phyloP scores from a whole-genome alignment of 2,113 vertebrate genomes.

The Dendropsophus ebraccatus region DNA sequence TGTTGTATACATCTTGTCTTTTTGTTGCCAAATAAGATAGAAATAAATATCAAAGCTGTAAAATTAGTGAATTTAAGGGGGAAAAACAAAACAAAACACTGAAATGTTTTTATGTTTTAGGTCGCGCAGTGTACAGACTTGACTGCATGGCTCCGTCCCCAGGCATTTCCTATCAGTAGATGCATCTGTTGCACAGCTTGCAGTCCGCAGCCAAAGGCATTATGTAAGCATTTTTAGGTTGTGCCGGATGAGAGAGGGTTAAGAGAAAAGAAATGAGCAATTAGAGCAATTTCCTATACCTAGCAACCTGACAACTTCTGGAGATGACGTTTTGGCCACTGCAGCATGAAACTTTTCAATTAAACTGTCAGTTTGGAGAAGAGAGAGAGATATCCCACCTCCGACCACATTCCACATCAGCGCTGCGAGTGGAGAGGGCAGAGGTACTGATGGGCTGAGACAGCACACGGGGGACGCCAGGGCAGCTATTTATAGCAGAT shows the following conservation, averaged over 20 bases:
- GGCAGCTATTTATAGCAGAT: constrained; percentile 47
- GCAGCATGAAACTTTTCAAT: constrained; percentile 57
- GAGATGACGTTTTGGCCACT: constrained; percentile 47
- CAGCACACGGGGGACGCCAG: constrained; percentile 35
- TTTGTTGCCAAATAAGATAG: background rate
- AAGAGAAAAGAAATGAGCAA: constrained; percentile 26
- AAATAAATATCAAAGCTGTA: background rate
- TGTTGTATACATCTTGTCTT: no score
- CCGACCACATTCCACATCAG: constrained; percentile 37
- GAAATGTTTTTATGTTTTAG: background rate
- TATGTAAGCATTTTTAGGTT: background rate
- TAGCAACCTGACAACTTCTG: constrained; percentile 44
- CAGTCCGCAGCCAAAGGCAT: background rate
- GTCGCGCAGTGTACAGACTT: background rate
- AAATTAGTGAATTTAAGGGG: no score
- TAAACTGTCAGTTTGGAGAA: constrained; percentile 49
- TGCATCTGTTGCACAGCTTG: constrained; percentile 8
- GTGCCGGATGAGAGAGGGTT: background rate
- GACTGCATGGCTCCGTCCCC: background rate
- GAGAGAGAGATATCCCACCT: constrained; percentile 40
- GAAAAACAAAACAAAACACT: background rate
- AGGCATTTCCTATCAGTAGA: background rate
- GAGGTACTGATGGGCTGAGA: constrained; percentile 43
- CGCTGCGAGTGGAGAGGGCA: constrained; percentile 11
- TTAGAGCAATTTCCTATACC: constrained; percentile 44